These are phyloP conservation scores for Ancistrus triradiatus DNA, from an alignment of 2,113 vertebrate species.

Conservation along the genomic window DNA sequence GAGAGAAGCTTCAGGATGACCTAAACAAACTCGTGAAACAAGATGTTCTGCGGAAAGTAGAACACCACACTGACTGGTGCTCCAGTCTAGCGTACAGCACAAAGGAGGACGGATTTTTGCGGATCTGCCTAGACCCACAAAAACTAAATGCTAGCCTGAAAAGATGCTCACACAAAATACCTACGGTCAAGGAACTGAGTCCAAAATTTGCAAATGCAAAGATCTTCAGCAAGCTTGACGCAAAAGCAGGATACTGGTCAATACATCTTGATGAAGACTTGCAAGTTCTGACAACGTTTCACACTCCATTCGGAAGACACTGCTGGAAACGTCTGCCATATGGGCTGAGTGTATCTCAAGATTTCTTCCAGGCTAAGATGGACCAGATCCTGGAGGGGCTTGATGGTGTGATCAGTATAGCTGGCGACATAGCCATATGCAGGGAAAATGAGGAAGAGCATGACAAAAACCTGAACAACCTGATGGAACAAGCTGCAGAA, in stretches of 20 bases:
- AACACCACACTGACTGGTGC: conserved; percentile 27
- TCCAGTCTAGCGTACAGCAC: conserved; percentile 19
- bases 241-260: conserved; percentile 36
- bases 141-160: too few species aligned
- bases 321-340: conserved; percentile 27
- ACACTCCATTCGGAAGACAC: conserved; percentile 20
- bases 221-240: conserved; percentile 22
- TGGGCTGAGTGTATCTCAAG: conserved; percentile 4
- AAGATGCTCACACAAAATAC: too few species aligned
- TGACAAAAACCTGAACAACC: conserved; percentile 16
- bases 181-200: conserved; percentile 28
- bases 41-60: neutral
- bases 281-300: conserved; percentile 16
- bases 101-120: too few species aligned
- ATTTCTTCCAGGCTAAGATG: conserved; percentile 17
- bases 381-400: conserved; percentile 14
- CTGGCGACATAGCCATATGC: neutral
- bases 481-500: conserved; percentile 12
- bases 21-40: conserved; percentile 3
- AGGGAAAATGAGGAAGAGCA: neutral
- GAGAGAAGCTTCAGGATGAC: conserved; percentile 11
- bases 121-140: too few species aligned
- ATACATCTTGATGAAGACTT: conserved; percentile 26
- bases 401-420: neutral
- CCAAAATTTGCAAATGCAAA: conserved; percentile 29